Conservation (phyloP, 2,113 vertebrate species). For the Macaca nemestrina region DNA sequence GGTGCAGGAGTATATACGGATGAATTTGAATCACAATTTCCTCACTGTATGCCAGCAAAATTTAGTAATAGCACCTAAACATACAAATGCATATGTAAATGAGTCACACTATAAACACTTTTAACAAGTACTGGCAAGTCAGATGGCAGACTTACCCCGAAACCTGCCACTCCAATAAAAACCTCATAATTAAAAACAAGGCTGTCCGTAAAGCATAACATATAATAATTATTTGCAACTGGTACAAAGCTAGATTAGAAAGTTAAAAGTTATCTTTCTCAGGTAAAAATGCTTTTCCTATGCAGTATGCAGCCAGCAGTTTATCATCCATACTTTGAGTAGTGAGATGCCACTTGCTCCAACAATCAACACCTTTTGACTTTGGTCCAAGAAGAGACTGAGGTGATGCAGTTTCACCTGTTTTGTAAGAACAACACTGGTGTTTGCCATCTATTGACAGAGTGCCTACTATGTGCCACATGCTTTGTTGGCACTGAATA, state of each 20-base stretch:
- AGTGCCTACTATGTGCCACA: background rate
- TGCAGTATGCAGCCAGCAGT: background rate
- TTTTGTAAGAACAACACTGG: background rate
- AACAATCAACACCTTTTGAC: background rate
- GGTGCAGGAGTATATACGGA: background rate
- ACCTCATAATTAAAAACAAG: slow-evolving; percentile 73
- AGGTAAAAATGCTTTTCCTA: slow-evolving; percentile 29
- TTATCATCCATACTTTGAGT: background rate
- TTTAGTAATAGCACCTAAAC: slow-evolving; percentile 49
- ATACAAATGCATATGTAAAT: slow-evolving; percentile 39
- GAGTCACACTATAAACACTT: slow-evolving; percentile 58
- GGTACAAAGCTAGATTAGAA: slow-evolving; percentile 55
- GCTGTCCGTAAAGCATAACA: slow-evolving; percentile 46
- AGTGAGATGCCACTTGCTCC: background rate
- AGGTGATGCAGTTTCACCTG: background rate
- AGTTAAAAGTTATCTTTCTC: slow-evolving; percentile 56
- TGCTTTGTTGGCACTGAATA: background rate
- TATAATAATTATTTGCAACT: slow-evolving; percentile 54
- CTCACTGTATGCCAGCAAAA: background rate
- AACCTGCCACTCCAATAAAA: slow-evolving; percentile 77
- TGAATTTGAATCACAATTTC: background rate
- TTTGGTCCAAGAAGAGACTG: background rate
- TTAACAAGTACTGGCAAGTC: slow-evolving; percentile 71
- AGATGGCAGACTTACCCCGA: slow-evolving; percentile 63
- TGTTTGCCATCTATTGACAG: background rate